Percentiles rank a stretch among this genome's conserved stretches.
Evolutionary conservation across 2,113 vertebrate species (phyloP).

Genomic region (Myodes glareolus): DNA sequence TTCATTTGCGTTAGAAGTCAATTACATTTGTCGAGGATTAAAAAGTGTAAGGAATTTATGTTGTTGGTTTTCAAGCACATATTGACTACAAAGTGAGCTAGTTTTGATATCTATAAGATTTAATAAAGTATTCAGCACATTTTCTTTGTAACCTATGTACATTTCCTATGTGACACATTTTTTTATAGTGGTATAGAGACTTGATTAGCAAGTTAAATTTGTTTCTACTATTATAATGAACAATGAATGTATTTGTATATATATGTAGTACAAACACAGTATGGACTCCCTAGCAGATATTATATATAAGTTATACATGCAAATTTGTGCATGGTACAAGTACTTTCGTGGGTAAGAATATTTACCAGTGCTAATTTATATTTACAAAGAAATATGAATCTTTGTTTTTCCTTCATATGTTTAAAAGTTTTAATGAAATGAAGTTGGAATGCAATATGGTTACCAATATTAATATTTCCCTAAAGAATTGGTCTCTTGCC

Average conservation of each 20-base stretch:
- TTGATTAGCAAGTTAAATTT: not conserved
- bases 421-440: not conserved
- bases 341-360: not conserved
- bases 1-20: not conserved
- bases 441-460: not conserved
- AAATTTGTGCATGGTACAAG: not conserved
- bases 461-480: not conserved
- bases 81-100: not conserved
- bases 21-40: slow-evolving; percentile 1
- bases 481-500: not conserved
- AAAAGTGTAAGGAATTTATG: not conserved
- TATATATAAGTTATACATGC: not conserved
- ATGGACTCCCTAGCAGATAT: not conserved
- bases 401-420: not conserved
- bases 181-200: not conserved
- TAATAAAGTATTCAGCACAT: not conserved
- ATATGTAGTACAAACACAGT: not conserved
- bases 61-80: not conserved
- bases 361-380: not conserved
- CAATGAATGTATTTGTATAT: not conserved
- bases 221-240: not conserved
- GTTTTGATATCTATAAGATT: not conserved
- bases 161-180: not conserved
- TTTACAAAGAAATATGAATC: not conserved
- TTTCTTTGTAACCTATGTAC: not conserved